Evolutionary conservation across 2,797 vertebrate genomes (phyloP), one percentile per base, ranked within the genome.

Genomic region (Bradypodion pumilum): DNA sequence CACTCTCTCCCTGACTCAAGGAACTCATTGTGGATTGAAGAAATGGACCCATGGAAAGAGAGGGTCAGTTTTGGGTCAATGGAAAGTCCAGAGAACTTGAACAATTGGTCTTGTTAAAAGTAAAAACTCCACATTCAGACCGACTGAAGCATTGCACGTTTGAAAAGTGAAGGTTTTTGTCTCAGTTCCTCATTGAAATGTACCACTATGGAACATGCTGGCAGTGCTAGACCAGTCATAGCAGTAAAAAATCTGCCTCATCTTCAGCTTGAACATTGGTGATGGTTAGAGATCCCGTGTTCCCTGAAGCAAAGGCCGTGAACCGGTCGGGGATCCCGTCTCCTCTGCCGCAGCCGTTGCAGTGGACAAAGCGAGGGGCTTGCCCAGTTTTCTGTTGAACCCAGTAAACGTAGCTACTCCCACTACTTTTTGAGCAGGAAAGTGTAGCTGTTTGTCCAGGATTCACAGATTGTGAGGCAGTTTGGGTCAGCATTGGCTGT

Each of bases 191-290:
- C n/a, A n/a, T n/a, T n/a, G n/a, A n/a, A n/a, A n/a, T n/a, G n/a
- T n/a, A n/a, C n/a, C n/a, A n/a, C n/a, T n/a, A n/a, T n/a, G n/a
- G n/a, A n/a, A n/a, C n/a, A n/a, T n/a, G n/a, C n/a, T n/a, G n/a
- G n/a, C 37, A 15, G 7, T 62, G 52, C 40, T 4, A 5, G 23
- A 6, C 46, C 46, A 59, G 5, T 0, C 0, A 0, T 0, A 0
- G 10, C 74, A 83, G 3, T 29, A 83, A 46, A 77, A 77, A 84
- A 23, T 3, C 13, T 0, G 66, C 82, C 1, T 65, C 65, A 1
- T 86, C 88, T 3, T 78, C 68, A 56, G 2, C 8, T 32, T 87
- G n/a, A n/a, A n/a, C n/a, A n/a, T n/a, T n/a, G n/a, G n/a, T n/a
- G n/a, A n/a, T n/a, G n/a, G n/a, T n/a, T n/a, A n/a, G n/a, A n/a